Conservation (phyloP, 2,888 invertebrate species). For the Drosophila ochracea region DNA sequence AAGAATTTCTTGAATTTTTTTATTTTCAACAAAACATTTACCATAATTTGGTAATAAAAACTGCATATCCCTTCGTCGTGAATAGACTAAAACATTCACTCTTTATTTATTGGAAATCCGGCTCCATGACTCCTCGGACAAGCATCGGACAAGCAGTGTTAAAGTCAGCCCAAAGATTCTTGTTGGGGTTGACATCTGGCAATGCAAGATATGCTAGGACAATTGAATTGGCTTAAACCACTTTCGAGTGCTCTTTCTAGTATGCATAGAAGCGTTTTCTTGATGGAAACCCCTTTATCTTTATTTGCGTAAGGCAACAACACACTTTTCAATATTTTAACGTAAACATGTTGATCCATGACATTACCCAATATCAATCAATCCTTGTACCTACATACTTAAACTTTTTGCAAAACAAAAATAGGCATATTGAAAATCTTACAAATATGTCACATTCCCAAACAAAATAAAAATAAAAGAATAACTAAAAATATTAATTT, state of each 20-base stretch:
- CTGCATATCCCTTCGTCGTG: neutral
- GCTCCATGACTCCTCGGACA: neutral
- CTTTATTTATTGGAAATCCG: neutral
- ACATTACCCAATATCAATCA: neutral
- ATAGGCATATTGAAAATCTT: neutral
- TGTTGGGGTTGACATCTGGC: neutral
- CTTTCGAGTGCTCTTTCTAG: neutral
- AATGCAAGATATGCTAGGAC: neutral
- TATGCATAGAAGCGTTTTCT: neutral
- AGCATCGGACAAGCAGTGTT: neutral
- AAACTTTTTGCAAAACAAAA: neutral
- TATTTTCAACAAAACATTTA: neutral
- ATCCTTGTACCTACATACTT: neutral
- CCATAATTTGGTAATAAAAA: neutral
- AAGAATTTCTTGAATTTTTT: neutral
- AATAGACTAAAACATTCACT: neutral
- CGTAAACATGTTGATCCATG: neutral
- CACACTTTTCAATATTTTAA: neutral
- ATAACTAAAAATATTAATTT: neutral
- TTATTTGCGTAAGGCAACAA: neutral
- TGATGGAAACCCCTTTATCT: neutral
- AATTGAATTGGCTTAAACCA: neutral
- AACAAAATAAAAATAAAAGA: neutral
- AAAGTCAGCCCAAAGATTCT: neutral
- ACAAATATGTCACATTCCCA: neutral